phyloP scores from a whole-genome alignment of 1,140 invertebrate species.

The Lordiphosa collinella region DNA sequence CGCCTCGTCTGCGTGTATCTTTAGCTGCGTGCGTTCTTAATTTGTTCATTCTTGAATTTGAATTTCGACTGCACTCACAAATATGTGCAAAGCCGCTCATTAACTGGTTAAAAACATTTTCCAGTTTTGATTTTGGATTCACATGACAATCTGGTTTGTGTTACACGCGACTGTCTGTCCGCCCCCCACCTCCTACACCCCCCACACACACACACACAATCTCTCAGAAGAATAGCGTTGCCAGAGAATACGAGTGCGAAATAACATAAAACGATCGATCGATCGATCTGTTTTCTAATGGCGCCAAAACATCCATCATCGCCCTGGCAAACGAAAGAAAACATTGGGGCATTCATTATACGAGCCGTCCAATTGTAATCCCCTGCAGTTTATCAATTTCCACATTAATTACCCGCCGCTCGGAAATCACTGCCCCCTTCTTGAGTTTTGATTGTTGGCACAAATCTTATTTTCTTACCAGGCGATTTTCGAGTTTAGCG shows the following conservation, averaged over 20 bases:
- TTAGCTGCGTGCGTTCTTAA: constrained; percentile 4
- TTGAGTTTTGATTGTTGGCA: constrained; percentile 13
- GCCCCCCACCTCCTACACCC: constrained; percentile 7
- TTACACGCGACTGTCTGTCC: constrained; percentile 34
- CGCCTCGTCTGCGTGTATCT: constrained; percentile 5
- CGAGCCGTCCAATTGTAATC: constrained; percentile 24
- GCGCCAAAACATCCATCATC: constrained; percentile 50
- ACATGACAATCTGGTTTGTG: constrained; percentile 58
- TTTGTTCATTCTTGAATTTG: constrained; percentile 30
- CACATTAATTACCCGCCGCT: constrained; percentile 27
- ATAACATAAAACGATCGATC: constrained; percentile 9
- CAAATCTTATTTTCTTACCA: constrained; percentile 24
- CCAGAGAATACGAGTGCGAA: constrained; percentile 2
- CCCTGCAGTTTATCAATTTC: constrained; percentile 61
- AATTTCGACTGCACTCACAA: constrained; percentile 14
- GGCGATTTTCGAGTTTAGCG: constrained; percentile 13
- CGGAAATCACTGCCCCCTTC: neutral
- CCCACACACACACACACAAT: neutral
- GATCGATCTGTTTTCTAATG: constrained; percentile 25
- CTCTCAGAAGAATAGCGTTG: neutral
- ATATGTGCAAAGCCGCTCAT: constrained; percentile 24
- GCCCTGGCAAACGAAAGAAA: constrained; percentile 28
- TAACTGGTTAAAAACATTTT: constrained; percentile 22
- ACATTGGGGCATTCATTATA: constrained; percentile 33
- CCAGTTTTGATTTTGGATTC: constrained; percentile 22